Evolutionary conservation across 2,888 invertebrate genomes (phyloP).

Genomic region (Cyclophora albipunctata): DNA sequence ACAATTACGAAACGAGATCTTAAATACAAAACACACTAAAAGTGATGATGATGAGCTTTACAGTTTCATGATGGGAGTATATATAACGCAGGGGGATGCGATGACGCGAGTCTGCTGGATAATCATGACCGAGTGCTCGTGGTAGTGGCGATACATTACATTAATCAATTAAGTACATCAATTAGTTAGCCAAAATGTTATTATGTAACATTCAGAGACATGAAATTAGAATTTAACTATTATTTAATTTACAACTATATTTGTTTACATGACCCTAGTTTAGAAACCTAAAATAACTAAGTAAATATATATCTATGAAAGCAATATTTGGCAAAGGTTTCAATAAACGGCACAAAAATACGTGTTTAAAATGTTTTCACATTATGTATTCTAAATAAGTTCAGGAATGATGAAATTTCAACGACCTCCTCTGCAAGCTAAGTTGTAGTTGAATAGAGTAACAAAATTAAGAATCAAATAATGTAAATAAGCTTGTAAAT

Average conservation of each 20-base stretch:
- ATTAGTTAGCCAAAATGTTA: conserved; percentile 20
- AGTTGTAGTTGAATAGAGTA: conserved; percentile 6
- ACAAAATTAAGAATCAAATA: conserved; percentile 2
- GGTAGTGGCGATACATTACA: conserved; percentile 15
- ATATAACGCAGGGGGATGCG: conserved; percentile 23
- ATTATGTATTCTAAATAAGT: conserved; percentile 13
- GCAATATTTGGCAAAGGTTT: conserved; percentile 38
- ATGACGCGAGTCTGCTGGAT: conserved; percentile 1
- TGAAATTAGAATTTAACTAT: conserved; percentile 3
- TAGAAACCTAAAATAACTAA: conserved; percentile 18
- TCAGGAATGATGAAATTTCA: conserved; percentile 23
- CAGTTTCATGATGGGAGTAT: conserved; percentile 48
- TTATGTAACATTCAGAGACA: conserved; percentile 6
- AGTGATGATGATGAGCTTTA: conserved; percentile 26
- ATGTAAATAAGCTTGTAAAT: too few species aligned
- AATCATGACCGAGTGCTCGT: not conserved
- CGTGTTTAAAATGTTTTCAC: conserved; percentile 15
- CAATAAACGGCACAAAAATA: conserved; percentile 27
- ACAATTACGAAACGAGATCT: conserved; percentile 60
- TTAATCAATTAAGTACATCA: conserved; percentile 32
- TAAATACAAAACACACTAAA: conserved; percentile 25
- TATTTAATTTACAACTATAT: conserved; percentile 5
- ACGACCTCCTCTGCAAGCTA: conserved; percentile 11
- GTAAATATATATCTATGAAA: conserved; percentile 24
- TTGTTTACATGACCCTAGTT: conserved; percentile 14